Conservation (phyloP, 2,888 invertebrate genomes). For the Drosophila histrio region DNA sequence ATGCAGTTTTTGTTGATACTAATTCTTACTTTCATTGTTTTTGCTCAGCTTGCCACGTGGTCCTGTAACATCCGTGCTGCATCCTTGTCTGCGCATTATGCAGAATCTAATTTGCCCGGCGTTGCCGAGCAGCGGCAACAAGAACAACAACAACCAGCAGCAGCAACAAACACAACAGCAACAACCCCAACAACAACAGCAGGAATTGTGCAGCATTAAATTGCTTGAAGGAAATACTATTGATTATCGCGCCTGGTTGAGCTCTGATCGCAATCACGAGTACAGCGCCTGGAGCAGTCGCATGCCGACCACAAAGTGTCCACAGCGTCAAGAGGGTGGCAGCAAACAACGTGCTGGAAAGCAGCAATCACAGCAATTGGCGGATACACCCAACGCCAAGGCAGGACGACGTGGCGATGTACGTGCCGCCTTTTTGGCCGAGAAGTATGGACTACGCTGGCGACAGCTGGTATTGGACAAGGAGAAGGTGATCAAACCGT, state of each 20-base stretch:
- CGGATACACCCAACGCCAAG: conserved; percentile 27
- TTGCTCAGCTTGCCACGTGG: conserved; percentile 88
- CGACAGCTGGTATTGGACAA: conserved; percentile 82
- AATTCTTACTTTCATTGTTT: background rate
- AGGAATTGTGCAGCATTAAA: conserved; percentile 85
- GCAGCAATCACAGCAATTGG: conserved; percentile 19
- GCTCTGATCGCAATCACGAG: conserved; percentile 88
- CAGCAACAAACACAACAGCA: conserved; percentile 17
- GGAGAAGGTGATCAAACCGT: conserved; percentile 83
- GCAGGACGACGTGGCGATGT: conserved; percentile 48
- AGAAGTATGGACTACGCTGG: conserved; percentile 92
- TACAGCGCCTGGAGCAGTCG: conserved; percentile 90
- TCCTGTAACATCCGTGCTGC: conserved; percentile 94
- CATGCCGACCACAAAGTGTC: conserved; percentile 84
- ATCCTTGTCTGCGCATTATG: conserved; percentile 96
- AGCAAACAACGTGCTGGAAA: conserved; percentile 56
- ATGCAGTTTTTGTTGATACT: background rate
- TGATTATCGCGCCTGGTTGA: conserved; percentile 90
- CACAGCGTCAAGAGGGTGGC: conserved; percentile 46
- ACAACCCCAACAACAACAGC: conserved; percentile 68
- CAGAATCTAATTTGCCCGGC: conserved; percentile 91
- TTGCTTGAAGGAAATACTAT: conserved; percentile 88
- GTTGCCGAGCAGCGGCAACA: conserved; percentile 83
- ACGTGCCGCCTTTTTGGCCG: conserved; percentile 87
- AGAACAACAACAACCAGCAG: conserved; percentile 30